Evolutionary conservation across 1,140 invertebrate genomes (phyloP), one percentile per base, ranked within the genome.

Genomic region (Latrodectus geometricus): DNA sequence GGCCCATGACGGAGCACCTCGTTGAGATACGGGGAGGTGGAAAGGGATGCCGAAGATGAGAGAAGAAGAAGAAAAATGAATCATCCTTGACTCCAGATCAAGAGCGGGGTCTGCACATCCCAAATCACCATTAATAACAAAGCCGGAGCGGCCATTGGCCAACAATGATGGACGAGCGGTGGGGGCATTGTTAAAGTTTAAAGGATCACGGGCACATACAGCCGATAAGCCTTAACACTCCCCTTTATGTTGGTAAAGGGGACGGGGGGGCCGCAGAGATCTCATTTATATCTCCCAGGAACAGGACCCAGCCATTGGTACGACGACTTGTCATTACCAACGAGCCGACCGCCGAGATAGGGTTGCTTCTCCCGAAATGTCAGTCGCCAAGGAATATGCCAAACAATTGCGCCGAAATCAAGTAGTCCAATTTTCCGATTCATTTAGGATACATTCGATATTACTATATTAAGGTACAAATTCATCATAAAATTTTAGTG

Each of bases 131-230:
- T 86, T 86, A 86, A 86, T 86, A 86, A 86, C 83, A 86, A 86
- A 86, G 82, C 23, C 74, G 74, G 49, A 35, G 75, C 83, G 83
- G 83, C 83, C 83, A 86, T 70, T 86, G 83, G 83, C 83, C 83
- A 86, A 77, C 83, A 86, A 78, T 86, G 83, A 86, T 86, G 83
- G 83, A 86, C 83, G 83, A 86, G 74, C 73, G 83, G 65, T 77
- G 50, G 52, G 83, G 75, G 83, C 85, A 87, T 87, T 87, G 85
- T 87, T 87, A 87, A 87, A 87, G 76, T 87, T 87, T 87, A 87
- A 87, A 87, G 85, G 85, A 87, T 87, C 85, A 87, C 66, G 85
- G 69, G 85, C 85, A 79, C 84, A 86, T 77, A 72, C 75, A 77
- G 75, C 65, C 84, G 85, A 87, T 87, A 87, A 87, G 85, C 85